Evolutionary conservation across 2,888 invertebrate species (phyloP).

Genomic region (Lepas anatifera): DNA sequence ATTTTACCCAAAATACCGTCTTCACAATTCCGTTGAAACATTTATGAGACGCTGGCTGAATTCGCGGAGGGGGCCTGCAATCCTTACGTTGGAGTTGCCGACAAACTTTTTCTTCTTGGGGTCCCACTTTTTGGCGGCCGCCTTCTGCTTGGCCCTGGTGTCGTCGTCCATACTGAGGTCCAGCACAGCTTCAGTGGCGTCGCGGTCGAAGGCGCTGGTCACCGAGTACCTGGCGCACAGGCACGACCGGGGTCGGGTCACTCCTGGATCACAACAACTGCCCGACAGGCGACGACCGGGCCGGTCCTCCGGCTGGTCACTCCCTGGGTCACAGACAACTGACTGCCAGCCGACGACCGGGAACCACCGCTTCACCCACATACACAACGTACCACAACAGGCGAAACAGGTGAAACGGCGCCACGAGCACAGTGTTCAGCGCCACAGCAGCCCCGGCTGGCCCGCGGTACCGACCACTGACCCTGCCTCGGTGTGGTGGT

Average conservation of each 20-base stretch:
- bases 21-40: constrained; percentile 29
- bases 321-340: no score
- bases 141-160: constrained; percentile 44
- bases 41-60: constrained; percentile 20
- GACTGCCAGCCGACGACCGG: no score
- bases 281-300: no score
- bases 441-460: constrained; percentile 48
- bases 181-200: constrained; percentile 63
- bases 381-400: no score
- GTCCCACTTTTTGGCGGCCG: constrained; percentile 65
- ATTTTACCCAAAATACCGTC: no score
- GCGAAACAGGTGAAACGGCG: no score
- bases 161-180: constrained; percentile 72
- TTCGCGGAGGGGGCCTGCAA: constrained; percentile 30
- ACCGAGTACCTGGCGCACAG: constrained; percentile 53
- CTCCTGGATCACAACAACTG: no score
- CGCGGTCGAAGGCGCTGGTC: constrained; percentile 57
- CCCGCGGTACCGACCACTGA: constrained; percentile 31
- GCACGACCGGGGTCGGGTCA: no score
- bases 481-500: constrained; percentile 74
- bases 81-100: constrained; percentile 21
- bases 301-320: no score
- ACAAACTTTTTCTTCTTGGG: constrained; percentile 49
- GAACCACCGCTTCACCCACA: no score
- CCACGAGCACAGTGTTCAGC: no score